Evolutionary conservation across 2,888 invertebrate genomes (phyloP).

Genomic region (Stenoptilia bipunctidactyla): DNA sequence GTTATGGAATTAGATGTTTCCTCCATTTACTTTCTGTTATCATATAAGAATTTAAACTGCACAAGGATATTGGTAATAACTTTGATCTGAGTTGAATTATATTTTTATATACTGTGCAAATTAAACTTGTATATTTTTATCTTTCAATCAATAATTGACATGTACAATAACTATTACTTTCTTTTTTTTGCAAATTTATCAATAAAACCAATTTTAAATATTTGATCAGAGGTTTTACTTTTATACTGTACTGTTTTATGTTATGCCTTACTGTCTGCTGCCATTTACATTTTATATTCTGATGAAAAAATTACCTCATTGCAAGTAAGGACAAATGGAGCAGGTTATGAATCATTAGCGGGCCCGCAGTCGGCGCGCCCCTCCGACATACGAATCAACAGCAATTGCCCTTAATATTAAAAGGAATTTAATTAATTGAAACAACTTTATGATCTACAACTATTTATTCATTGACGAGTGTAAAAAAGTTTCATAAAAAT

Average conservation of each 20-base stretch:
- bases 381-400: slow-evolving; percentile 37
- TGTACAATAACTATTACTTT: slow-evolving; percentile 67
- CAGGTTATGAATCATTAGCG: slow-evolving; percentile 2
- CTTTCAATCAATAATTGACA: slow-evolving; percentile 67
- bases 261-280: slow-evolving; percentile 22
- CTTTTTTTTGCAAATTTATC: slow-evolving; percentile 63
- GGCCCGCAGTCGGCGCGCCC: slow-evolving; percentile 25
- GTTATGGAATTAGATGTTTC: slow-evolving; percentile 67
- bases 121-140: slow-evolving; percentile 66
- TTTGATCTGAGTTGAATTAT: slow-evolving; percentile 69
- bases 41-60: slow-evolving; percentile 52
- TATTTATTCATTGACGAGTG: slow-evolving; percentile 52
- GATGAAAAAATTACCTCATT: too few relatives aligned
- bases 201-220: slow-evolving; percentile 70
- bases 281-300: too few relatives aligned
- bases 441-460: slow-evolving; percentile 57
- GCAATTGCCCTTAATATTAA: slow-evolving; percentile 59
- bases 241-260: not conserved
- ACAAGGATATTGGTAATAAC: slow-evolving; percentile 69
- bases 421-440: slow-evolving; percentile 64
- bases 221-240: slow-evolving; percentile 17
- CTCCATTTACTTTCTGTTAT: slow-evolving; percentile 58
- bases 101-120: slow-evolving; percentile 67
- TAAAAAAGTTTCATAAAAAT: slow-evolving; percentile 48
- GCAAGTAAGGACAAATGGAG: too few relatives aligned